These are phyloP conservation scores for Synanthedon formicaeformis DNA, from an alignment of 2,888 invertebrate genomes.

Conservation along the genomic window DNA sequence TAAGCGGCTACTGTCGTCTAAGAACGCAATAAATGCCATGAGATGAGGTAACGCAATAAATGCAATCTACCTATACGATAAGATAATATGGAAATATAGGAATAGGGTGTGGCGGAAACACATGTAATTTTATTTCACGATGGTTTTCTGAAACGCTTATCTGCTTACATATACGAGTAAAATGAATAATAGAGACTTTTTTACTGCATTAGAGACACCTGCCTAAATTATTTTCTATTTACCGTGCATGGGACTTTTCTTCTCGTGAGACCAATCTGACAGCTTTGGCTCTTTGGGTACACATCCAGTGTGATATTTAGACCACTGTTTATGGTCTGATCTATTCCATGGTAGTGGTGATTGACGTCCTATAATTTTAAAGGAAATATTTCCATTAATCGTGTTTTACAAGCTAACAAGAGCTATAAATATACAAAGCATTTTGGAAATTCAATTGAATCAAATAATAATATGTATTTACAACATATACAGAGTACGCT, in stretches of 20 bases:
- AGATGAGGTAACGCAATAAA: no score
- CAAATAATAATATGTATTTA: neutral
- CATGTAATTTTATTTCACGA: no score
- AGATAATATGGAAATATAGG: no score
- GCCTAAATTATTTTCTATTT: constrained; percentile 4
- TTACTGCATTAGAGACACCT: neutral
- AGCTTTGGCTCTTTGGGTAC: constrained; percentile 11
- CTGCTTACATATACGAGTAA: no score
- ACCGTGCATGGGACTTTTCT: constrained; percentile 2
- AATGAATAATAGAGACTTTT: no score
- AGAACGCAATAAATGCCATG: no score
- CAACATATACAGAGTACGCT: neutral
- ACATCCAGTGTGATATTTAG: constrained; percentile 24
- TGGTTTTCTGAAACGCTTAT: no score
- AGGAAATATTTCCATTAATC: neutral
- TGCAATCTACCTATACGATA: no score
- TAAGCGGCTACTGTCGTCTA: no score
- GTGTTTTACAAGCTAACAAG: neutral
- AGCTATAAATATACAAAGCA: neutral
- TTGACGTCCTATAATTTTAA: neutral
- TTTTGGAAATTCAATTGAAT: neutral
- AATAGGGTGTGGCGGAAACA: no score
- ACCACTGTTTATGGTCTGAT: constrained; percentile 11
- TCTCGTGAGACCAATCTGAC: constrained; percentile 9
- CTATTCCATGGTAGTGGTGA: constrained; percentile 4